phyloP scores from a whole-genome alignment of 2,113 vertebrate genomes.

The Bambusicola thoracicus region DNA sequence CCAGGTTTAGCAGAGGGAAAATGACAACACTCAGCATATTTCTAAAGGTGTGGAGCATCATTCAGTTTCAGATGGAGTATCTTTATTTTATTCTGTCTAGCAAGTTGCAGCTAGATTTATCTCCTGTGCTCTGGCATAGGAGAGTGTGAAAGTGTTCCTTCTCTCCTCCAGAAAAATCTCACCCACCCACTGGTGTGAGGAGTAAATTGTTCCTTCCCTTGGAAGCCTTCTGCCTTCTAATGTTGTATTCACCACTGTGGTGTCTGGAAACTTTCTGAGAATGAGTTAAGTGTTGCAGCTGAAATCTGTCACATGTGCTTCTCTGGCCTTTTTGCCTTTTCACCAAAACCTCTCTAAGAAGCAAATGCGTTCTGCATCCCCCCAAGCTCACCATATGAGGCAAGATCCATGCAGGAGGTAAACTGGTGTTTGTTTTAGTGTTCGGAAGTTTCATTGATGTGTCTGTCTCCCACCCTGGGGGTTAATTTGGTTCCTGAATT shows the following conservation, averaged over 20 bases:
- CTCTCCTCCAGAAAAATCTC: background rate
- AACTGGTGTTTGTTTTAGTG: background rate
- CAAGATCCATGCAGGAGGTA: background rate
- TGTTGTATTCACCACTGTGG: background rate
- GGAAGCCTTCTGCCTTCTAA: background rate
- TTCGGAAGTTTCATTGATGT: background rate
- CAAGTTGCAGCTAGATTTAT: slow-evolving; percentile 13
- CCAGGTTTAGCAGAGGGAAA: background rate
- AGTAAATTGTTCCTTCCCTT: background rate
- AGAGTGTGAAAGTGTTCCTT: background rate
- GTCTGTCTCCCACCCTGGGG: background rate
- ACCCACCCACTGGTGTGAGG: background rate
- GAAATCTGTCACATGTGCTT: background rate
- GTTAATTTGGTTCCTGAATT: background rate
- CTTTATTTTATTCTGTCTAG: slow-evolving; percentile 20
- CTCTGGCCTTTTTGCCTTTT: background rate
- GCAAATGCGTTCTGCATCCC: background rate
- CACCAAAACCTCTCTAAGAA: background rate
- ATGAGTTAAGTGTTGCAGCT: background rate
- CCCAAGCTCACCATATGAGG: slow-evolving; percentile 17
- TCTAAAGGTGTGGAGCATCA: background rate
- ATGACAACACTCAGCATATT: background rate
- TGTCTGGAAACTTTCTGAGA: background rate
- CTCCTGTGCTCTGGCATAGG: background rate
- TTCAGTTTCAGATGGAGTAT: background rate